A percentile compares a stretch with the other conserved stretches of the same genome.
Conservation (phyloP, 2,797 vertebrate species). For the Anableps anableps region DNA sequence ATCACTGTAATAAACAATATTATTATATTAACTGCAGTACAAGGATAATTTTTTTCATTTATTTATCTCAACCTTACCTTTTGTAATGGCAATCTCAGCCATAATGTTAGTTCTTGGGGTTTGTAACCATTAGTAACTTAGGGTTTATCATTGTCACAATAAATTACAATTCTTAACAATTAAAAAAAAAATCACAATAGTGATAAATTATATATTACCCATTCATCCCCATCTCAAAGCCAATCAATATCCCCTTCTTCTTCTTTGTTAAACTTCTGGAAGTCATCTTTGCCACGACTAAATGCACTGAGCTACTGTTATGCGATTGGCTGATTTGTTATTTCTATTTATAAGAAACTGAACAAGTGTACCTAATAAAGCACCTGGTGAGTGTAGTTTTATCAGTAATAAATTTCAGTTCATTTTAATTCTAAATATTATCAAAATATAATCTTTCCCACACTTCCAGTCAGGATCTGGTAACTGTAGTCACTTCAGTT, state of each 20-base stretch:
- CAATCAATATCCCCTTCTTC: not conserved
- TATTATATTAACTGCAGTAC: not conserved
- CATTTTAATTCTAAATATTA: constrained; percentile 3
- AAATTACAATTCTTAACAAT: not conserved
- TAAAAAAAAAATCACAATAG: not conserved
- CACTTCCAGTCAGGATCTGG: not conserved
- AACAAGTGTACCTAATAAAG: not conserved
- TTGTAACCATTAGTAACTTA: not conserved
- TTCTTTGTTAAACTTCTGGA: not conserved
- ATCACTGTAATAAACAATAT: not conserved
- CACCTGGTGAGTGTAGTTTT: not conserved
- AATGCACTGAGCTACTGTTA: not conserved
- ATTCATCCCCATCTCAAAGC: not conserved
- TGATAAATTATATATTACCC: not conserved
- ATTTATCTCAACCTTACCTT: too few species aligned
- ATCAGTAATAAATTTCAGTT: not conserved
- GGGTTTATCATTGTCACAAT: not conserved
- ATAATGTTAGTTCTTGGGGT: not conserved
- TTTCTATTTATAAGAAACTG: not conserved
- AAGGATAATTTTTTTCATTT: too few species aligned
- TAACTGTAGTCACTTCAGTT: not conserved
- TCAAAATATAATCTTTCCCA: not conserved
- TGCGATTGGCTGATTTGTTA: not conserved
- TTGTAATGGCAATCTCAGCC: too few species aligned
- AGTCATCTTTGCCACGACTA: not conserved